Evolutionary conservation across 1,140 invertebrate genomes (phyloP).

Genomic region (Gonatopus flavifemur): DNA sequence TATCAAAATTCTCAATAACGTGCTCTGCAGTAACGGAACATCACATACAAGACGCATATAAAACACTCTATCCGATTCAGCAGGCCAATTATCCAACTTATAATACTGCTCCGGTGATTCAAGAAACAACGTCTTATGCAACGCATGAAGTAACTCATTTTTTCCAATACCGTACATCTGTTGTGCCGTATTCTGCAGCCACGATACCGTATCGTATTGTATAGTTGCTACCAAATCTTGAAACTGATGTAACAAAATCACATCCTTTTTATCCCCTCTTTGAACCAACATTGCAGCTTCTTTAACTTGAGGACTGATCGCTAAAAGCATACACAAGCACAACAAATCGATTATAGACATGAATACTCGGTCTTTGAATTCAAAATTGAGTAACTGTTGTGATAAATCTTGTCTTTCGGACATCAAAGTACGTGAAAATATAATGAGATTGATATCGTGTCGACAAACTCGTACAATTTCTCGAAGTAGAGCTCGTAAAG

Average conservation of each 20-base stretch:
- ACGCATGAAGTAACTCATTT: slow-evolving; percentile 74
- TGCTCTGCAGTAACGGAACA: slow-evolving; percentile 83
- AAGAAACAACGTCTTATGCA: slow-evolving; percentile 86
- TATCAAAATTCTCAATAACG: slow-evolving; percentile 76
- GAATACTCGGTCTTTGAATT: slow-evolving; percentile 82
- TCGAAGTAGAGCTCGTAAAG: slow-evolving; percentile 78
- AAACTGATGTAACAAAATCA: slow-evolving; percentile 62
- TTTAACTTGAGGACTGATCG: slow-evolving; percentile 74
- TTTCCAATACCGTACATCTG: slow-evolving; percentile 73
- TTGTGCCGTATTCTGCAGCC: slow-evolving; percentile 81
- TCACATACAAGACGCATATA: slow-evolving; percentile 84
- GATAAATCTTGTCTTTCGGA: slow-evolving; percentile 63
- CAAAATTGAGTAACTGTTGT: slow-evolving; percentile 61
- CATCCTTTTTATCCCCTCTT: slow-evolving; percentile 67
- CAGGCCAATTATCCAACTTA: slow-evolving; percentile 92
- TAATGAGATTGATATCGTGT: slow-evolving; percentile 75
- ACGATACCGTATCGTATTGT: slow-evolving; percentile 79
- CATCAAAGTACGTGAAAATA: slow-evolving; percentile 72
- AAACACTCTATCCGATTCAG: slow-evolving; percentile 79
- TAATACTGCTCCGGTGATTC: slow-evolving; percentile 86
- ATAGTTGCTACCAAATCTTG: slow-evolving; percentile 75
- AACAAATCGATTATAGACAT: slow-evolving; percentile 82
- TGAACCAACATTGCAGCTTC: slow-evolving; percentile 66
- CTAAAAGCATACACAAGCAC: slow-evolving; percentile 80
- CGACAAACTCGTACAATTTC: slow-evolving; percentile 85